Base-by-base conservation (phyloP, 2,888 invertebrate genomes). In the Yponomeuta malinellus region DNA sequence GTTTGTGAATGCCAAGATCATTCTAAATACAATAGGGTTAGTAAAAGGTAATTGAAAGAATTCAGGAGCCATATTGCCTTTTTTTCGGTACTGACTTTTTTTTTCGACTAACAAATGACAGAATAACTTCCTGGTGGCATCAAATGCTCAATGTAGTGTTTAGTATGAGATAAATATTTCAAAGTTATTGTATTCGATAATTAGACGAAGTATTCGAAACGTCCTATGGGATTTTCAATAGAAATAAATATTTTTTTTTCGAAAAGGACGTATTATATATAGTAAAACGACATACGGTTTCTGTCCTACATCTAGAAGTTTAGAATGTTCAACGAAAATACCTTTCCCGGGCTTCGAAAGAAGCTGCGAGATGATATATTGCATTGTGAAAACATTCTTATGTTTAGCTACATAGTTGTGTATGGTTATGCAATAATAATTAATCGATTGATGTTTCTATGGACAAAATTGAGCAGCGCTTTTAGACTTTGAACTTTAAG, bases 351-450 rank as follows among this genome's bases (percentile, higher is more conserved):
- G 43, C 43, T 43, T 43, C 8, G 9, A 43, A 43, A 8, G 43
- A 43, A 43, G 43, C 8, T 43, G 43, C 43, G 43, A 43, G 33
- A 65, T 65, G 1, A 65, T 29, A 68, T 23, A 68, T 48, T 68
- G 48, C 68, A 74, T 71, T 71, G 73, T 64, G 70, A 72, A 43
- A 43, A 33, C 2, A 72, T 71, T 73, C 70, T 72, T 69, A 69
- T 73, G 63, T 73, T 69, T 73, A 72, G 68, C 10, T 72, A 69
- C 43, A 43, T 43, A 5, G 8, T 59, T 59, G 12, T 43, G 8
- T 43, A 59, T 52, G 29, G 68, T 68, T 68, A 68, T 68, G 52
- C 68, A 48, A 68, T 43, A 48, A 68, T 43, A 23, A 37, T n/a
- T 68, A 37, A 59, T 68, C 29, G 48, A 68, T 68, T 68, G 68